Base-by-base conservation (phyloP, 30 jellyfish, hydroid and myxozoan genomes). In the Aurelia sp. region DNA sequence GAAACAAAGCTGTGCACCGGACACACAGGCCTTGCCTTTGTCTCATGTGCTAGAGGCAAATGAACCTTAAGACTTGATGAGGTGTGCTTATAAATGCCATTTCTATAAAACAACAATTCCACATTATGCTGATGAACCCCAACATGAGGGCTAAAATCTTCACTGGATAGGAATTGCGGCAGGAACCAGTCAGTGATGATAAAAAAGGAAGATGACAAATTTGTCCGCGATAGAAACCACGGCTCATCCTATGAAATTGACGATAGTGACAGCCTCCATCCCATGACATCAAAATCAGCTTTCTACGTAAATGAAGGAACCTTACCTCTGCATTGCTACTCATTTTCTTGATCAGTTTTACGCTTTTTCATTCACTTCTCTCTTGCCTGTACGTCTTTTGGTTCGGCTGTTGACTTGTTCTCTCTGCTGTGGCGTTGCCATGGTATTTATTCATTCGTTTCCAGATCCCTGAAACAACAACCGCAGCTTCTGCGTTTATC, bases 261-360 rank as follows among this genome's bases (percentile, higher is more conserved):
- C 16, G 27, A 61, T 18, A 19, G 8, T n/a, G 33, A 7, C 13
- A 19, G 27, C 33, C 33, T 27, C 33, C 33, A 27, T 11, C 21
- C 33, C 15, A 8, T n/a, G 12, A 22, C 6, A 61, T 61, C 33
- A 61, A n/a, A 15, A 22, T 22, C 11, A 7, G 27, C 0, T 61
- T 22, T 7, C 33, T n/a, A n/a, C 16, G 7, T 61, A 61, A 61
- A 22, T 61, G 71, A 61, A 22, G 13, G 16, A 31, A 69, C 37
- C 13, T 69, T 15, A 69, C 79, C 79, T 69, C 79, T 37, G 79
- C 15, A 69, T 37, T 69, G 51, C 41, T 69, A 27, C 79, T 69
- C 79, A 69, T 69, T 69, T 69, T 69, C 62, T 31, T 16, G 61
- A 35, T 16, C 11, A 15, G 0, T 5, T 19, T 37, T 37, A 15